Percentiles rank a stretch among this genome's conserved stretches.
Evolutionary conservation across 2,113 vertebrate genomes (phyloP).

Genomic region (Hippolais icterina): DNA sequence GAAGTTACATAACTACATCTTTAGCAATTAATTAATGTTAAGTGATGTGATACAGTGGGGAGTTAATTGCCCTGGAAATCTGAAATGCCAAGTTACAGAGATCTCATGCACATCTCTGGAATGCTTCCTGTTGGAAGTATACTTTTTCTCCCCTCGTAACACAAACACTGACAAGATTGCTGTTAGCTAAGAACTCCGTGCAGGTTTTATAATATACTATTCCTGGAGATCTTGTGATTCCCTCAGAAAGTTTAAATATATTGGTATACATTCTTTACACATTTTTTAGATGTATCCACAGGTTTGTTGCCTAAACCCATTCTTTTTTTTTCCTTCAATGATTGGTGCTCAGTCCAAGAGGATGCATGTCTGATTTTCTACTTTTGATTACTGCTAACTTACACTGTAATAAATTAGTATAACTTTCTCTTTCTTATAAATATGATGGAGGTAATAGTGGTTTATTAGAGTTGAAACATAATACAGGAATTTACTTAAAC

Average conservation of each 20-base stretch:
- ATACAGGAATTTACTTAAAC: not conserved
- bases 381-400: not conserved
- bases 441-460: not conserved
- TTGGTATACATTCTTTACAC: not conserved
- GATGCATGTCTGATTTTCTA: not conserved
- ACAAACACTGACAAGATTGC: not conserved
- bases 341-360: not conserved
- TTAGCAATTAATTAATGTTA: slow-evolving; percentile 61
- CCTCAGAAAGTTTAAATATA: not conserved
- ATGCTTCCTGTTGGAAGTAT: not conserved
- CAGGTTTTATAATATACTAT: not conserved
- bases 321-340: not conserved
- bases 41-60: slow-evolving; percentile 51
- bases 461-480: not conserved
- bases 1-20: slow-evolving; percentile 54
- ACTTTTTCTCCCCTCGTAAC: not conserved
- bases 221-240: not conserved
- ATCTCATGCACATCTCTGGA: not conserved
- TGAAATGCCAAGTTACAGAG: slow-evolving; percentile 21
- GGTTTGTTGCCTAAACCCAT: not conserved
- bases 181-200: not conserved
- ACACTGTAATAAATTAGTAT: not conserved
- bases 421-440: not conserved
- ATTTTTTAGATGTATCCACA: not conserved
- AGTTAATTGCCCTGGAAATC: slow-evolving; percentile 57